Evolutionary conservation across 2,113 vertebrate genomes (phyloP).

Genomic region (Coptodon rendalli): DNA sequence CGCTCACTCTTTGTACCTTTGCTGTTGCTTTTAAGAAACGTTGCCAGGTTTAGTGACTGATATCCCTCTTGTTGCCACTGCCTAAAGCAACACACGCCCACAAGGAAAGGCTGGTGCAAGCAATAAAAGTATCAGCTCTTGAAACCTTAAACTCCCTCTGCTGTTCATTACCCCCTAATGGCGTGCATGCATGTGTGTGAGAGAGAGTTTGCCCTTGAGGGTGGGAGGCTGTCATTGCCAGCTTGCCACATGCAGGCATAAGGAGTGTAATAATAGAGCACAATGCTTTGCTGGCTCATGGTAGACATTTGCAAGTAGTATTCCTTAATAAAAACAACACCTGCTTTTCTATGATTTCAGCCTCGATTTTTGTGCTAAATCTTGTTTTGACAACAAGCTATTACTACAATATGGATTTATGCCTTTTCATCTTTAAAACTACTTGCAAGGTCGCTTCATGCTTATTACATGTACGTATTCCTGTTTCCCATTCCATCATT

Average conservation of each 20-base stretch:
- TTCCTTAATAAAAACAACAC: neutral
- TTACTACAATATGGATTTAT: neutral
- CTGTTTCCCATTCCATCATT: conserved; percentile 68
- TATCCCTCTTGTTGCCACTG: neutral
- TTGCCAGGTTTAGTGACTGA: neutral
- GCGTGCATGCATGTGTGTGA: neutral
- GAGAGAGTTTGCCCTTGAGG: conserved; percentile 10
- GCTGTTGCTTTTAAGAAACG: neutral
- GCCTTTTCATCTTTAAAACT: conserved; percentile 10
- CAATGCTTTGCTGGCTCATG: conserved; percentile 55
- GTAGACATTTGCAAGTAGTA: conserved; percentile 70
- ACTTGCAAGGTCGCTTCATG: conserved; percentile 70
- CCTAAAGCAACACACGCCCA: neutral
- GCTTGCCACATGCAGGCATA: conserved; percentile 52
- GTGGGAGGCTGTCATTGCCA: conserved; percentile 45
- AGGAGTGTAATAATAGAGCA: conserved; percentile 48
- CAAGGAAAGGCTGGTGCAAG: neutral
- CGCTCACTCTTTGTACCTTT: neutral
- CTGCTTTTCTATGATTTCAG: neutral
- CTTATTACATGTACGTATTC: conserved; percentile 65
- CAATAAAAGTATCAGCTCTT: conserved; percentile 1
- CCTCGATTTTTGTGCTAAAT: neutral
- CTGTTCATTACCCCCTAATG: conserved; percentile 8
- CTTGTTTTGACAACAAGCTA: neutral
- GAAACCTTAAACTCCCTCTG: conserved; percentile 42